phyloP scores from a whole-genome alignment of 2,797 vertebrate species.

The Neosalanx taihuensis region DNA sequence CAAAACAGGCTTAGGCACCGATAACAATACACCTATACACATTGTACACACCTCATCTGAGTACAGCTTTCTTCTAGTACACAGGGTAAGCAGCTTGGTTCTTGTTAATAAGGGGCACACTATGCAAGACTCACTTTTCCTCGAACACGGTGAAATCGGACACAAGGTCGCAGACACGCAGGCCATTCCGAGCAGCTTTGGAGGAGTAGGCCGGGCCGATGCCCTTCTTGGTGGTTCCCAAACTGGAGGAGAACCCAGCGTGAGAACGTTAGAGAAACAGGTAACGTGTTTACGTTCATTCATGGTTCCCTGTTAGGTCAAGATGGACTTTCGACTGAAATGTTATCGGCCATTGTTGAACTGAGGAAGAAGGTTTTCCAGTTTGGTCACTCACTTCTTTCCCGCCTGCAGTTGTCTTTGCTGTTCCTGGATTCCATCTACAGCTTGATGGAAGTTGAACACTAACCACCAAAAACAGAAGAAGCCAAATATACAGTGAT shows the following conservation, averaged over 20 bases:
- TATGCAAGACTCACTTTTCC: conserved; percentile 71
- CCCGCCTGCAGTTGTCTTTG: conserved; percentile 79
- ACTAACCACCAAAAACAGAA: conserved; percentile 55
- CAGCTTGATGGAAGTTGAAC: conserved; percentile 83
- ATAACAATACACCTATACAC: too few relatives aligned
- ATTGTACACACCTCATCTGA: too few relatives aligned
- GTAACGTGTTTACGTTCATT: too few relatives aligned
- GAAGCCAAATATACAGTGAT: background rate
- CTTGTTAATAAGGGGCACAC: too few relatives aligned
- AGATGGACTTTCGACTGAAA: background rate
- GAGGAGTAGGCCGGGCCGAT: conserved; percentile 83
- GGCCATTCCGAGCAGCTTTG: conserved; percentile 80
- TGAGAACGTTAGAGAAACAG: background rate
- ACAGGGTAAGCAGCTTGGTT: too few relatives aligned
- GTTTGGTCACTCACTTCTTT: conserved; percentile 69
- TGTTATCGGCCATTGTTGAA: background rate
- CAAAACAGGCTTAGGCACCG: background rate
- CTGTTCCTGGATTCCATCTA: conserved; percentile 80
- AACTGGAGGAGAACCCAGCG: conserved; percentile 54
- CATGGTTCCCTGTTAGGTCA: background rate
- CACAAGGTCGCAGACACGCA: conserved; percentile 79
- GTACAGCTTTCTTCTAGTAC: too few relatives aligned
- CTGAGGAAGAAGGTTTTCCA: background rate
- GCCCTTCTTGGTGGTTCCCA: conserved; percentile 83
- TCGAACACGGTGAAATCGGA: conserved; percentile 78